Base-by-base conservation (phyloP, 1,140 invertebrate genomes). In the Bemisia tabaci region DNA sequence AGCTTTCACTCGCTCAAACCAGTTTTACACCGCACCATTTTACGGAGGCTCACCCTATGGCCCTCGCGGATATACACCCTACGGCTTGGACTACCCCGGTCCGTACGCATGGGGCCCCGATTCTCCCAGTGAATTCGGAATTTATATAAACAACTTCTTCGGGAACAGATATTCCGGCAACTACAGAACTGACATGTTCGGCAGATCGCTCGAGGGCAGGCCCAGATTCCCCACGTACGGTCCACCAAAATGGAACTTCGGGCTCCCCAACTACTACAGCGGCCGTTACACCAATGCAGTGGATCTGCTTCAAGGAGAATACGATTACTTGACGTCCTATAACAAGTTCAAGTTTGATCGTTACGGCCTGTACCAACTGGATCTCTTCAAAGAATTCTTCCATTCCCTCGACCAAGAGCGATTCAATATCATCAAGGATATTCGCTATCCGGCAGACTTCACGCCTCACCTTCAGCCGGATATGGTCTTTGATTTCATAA, bases 261-360 rank as follows among this genome's bases (percentile, higher is more conserved):
- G 33, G 17, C 33, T 48, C 17, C 33, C 33, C 5, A 48, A 48
- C 17, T 48, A 48, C 33, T 48, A 48, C 17, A 48, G 17, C 33
- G 33, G 33, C 5, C 33, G 17, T 48, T 48, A 48, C 33, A 48
- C 5, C 17, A 5, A 17, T 9, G 33, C 33, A 48, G 5, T 48
- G 33, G 33, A 48, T 48, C 5, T 48, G 17, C 17, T 9, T 48
- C 33, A 17, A 17, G 33, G 33, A 0, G 24, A 59, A 2, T 67
- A 67, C 17, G 66, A 67, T 63, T 33, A 67, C 85, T 83, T 83
- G 85, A 87, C 78, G 72, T 73, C 62, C 71, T 63, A 24, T 23
- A n/a, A 12, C 2, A 27, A 67, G 22, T 67, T 59, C 9, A 59
- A 26, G 23, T 67, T 67, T 27, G 66, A 67, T 23, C 58, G 2